Base-by-base conservation (phyloP, 2,113 vertebrate species). In the Rhineura floridana region DNA sequence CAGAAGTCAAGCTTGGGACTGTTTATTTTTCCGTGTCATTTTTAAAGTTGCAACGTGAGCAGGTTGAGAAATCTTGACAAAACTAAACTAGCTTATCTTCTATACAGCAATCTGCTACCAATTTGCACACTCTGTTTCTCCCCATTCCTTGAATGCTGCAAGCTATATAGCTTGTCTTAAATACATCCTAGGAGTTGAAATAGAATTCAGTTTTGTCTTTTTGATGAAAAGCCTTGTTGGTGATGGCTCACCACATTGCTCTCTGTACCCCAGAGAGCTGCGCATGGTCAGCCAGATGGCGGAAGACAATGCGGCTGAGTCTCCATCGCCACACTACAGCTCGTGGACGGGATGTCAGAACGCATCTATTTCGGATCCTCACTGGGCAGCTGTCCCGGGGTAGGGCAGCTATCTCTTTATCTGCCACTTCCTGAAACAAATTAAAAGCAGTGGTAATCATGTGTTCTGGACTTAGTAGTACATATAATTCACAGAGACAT, bases 381-480 rank as follows among this genome's bases (percentile, higher is more conserved):
- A 97, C 97, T 0, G 98, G 98, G 89, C 99, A 99, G 95, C 98
- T 99, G 92, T 99, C 99, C 88, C 97, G 95, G 0, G 99, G 98
- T 50, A 99, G 94, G 15, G 94, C 96, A 1, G 98, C 96, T 0
- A 99, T 99, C 95, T 99, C 98, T 90, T 97, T 97, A 93, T 98
- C 97, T 2, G 99, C 98, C 13, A 98, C 83, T 19, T 98, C 98
- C 99, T 99, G 82, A 1, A 95, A 92, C 81, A 81, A 0, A 90
- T 86, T n/a, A 30, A 39, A 89, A 48, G 84, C 36, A 1, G 48
- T 46, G 33, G n/a, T 15, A 21, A 75, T 0, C 72, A 39, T 4
- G 21, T 0, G 5, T 4, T 23, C 7, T 62, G 72, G 0, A 6
- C 0, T 30, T 59, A 0, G 48, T 59, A 6, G 62, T 3, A 15